Percentiles rank a stretch among this genome's conserved stretches.
Evolutionary conservation across 2,113 vertebrate species (phyloP).

Genomic region (Psilopogon haemacephalus): DNA sequence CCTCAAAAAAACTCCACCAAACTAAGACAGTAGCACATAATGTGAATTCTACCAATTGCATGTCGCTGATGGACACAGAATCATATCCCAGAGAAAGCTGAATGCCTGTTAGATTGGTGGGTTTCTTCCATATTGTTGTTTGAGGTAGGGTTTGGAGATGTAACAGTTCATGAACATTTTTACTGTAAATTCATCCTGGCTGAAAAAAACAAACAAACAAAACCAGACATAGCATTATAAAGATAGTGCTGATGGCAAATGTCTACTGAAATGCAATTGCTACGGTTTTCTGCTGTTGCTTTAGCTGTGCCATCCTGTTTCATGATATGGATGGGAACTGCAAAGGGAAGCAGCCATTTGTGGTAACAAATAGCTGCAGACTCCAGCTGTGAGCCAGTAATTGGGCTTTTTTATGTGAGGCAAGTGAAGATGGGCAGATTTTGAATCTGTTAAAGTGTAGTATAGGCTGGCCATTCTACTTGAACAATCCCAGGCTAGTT

Average conservation of each 20-base stretch:
- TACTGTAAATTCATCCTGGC: neutral
- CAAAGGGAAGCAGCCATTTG: neutral
- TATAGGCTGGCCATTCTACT: neutral
- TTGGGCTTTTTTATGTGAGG: neutral
- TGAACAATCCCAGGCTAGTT: conserved; percentile 26
- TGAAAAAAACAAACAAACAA: neutral
- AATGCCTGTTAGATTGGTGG: neutral
- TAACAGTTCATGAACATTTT: neutral
- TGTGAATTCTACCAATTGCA: neutral
- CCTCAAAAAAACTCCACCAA: too few relatives aligned
- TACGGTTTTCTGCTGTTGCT: neutral
- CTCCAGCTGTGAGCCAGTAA: neutral
- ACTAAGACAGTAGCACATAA: neutral
- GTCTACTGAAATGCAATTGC: neutral
- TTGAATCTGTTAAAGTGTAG: conserved; percentile 23
- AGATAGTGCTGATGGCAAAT: neutral
- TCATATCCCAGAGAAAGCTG: neutral
- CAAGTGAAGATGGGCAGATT: conserved; percentile 6
- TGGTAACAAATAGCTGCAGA: neutral
- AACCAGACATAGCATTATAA: neutral
- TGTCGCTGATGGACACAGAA: neutral
- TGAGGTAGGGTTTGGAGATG: neutral
- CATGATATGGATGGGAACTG: neutral
- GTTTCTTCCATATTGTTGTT: neutral
- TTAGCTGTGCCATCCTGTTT: neutral